phyloP scores from a whole-genome alignment of 2,888 invertebrate genomes.

The Hemaris fuciformis region DNA sequence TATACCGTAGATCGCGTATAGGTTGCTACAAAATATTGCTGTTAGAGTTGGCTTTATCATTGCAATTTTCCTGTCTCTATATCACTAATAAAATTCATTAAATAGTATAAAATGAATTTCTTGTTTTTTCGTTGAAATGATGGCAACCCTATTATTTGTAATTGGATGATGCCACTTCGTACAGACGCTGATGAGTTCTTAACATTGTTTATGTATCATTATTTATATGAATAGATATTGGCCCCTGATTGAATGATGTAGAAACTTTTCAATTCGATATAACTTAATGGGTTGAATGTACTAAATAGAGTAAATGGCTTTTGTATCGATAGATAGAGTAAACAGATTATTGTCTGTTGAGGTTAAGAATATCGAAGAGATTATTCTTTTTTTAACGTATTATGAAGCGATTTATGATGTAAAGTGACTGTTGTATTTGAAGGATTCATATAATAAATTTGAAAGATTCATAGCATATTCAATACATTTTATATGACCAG shows the following conservation, averaged over 20 bases:
- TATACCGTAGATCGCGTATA: too few relatives aligned
- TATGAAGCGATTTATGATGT: too few relatives aligned
- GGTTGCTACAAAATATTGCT: too few relatives aligned
- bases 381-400: too few relatives aligned
- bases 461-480: too few relatives aligned
- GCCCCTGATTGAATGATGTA: slow-evolving; percentile 15
- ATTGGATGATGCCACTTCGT: slow-evolving; percentile 27
- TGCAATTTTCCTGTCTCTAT: background rate
- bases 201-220: slow-evolving; percentile 34
- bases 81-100: too few relatives aligned
- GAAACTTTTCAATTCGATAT: slow-evolving; percentile 11
- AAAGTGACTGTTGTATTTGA: too few relatives aligned
- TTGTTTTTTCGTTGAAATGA: background rate
- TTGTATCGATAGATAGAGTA: too few relatives aligned
- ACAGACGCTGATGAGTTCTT: slow-evolving; percentile 29
- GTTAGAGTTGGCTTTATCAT: too few relatives aligned
- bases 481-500: too few relatives aligned
- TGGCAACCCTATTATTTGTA: slow-evolving; percentile 19
- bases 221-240: slow-evolving; percentile 15
- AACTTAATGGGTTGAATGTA: slow-evolving; percentile 5
- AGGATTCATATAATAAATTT: too few relatives aligned
- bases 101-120: background rate
- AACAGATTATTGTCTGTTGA: background rate
- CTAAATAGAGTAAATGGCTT: background rate
- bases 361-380: background rate